Evolutionary conservation across 2,797 vertebrate genomes (phyloP).

Genomic region (Pantherophis vulpinus): DNA sequence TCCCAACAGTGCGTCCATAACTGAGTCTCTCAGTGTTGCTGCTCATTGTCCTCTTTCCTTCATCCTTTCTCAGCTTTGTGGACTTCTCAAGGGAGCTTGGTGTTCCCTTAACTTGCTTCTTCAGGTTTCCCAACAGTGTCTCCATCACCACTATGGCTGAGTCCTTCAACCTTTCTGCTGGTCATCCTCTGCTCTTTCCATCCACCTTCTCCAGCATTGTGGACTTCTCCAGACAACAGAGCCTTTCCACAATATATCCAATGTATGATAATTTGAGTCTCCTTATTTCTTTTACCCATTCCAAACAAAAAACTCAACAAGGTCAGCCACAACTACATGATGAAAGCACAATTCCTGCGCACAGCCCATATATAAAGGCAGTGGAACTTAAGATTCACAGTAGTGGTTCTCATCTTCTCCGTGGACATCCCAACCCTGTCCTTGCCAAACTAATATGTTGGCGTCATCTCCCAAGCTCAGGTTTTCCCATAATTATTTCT

Average conservation of each 20-base stretch:
- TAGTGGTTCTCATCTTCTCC: not conserved
- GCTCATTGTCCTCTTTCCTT: no score
- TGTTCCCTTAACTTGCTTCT: no score
- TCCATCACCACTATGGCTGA: no score
- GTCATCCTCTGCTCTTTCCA: no score
- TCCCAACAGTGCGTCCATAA: no score
- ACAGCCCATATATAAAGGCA: not conserved
- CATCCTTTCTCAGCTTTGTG: no score
- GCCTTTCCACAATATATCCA: not conserved
- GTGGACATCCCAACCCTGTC: not conserved
- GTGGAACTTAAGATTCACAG: not conserved
- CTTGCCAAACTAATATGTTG: not conserved
- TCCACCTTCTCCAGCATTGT: no score
- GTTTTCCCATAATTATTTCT: not conserved
- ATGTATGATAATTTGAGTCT: not conserved
- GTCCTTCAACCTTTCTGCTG: no score
- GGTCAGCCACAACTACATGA: not conserved
- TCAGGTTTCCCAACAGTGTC: no score
- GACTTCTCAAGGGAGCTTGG: no score
- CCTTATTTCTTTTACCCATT: not conserved
- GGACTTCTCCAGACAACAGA: not conserved
- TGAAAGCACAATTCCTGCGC: not conserved
- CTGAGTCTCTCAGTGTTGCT: no score
- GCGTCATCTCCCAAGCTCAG: not conserved
- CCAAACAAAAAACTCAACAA: not conserved